These are phyloP conservation scores for Lepus townsendii DNA, from an alignment of 2,797 vertebrate species.

Conservation along the genomic window DNA sequence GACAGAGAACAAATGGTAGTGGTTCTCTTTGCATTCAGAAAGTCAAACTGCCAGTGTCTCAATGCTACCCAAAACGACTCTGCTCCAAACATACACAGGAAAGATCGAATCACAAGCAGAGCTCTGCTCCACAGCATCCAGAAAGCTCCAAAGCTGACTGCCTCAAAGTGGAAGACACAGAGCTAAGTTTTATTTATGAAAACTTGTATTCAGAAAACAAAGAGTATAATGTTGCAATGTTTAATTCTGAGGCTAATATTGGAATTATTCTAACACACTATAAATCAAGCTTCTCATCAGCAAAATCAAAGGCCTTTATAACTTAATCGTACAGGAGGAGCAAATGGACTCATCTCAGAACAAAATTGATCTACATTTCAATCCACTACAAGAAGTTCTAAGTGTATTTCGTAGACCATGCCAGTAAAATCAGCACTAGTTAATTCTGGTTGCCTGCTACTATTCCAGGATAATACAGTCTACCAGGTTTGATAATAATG, in stretches of 20 bases:
- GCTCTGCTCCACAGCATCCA: neutral
- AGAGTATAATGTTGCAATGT: neutral
- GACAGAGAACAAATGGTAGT: neutral
- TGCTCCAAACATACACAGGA: neutral
- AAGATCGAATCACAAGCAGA: conserved; percentile 53
- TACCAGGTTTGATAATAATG: conserved; percentile 16
- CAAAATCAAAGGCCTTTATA: conserved; percentile 36
- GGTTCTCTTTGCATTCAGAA: conserved; percentile 34
- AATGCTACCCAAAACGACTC: neutral
- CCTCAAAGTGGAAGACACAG: conserved; percentile 9
- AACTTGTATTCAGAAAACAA: conserved; percentile 58
- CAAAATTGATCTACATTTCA: neutral
- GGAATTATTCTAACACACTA: conserved; percentile 41
- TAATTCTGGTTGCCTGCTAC: conserved; percentile 40
- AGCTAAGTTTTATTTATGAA: conserved; percentile 14
- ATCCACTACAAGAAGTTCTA: neutral
- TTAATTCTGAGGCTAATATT: conserved; percentile 37
- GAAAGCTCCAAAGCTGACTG: neutral
- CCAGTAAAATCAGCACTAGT: conserved; percentile 21
- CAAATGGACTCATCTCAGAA: conserved; percentile 67
- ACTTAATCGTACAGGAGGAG: conserved; percentile 34
- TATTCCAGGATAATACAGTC: neutral
- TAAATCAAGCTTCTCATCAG: conserved; percentile 53
- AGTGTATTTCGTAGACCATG: neutral
- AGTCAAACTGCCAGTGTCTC: conserved; percentile 45